Evolutionary conservation across 2,113 vertebrate species (phyloP).

Genomic region (Bubalus kerabau): DNA sequence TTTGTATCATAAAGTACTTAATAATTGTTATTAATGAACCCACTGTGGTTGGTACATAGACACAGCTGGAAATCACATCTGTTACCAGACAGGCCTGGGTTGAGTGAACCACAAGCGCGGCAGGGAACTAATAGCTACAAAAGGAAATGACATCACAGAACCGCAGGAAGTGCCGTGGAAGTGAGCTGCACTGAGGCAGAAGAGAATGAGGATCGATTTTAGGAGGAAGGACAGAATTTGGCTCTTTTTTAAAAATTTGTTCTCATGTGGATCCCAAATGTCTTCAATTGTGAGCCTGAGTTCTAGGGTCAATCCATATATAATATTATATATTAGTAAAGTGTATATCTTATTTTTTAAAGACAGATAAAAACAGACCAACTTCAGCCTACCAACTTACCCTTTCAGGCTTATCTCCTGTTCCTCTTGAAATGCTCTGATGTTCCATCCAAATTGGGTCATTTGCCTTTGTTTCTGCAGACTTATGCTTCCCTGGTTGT

Average conservation of each 20-base stretch:
- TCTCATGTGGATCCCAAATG: background rate
- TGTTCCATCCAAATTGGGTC: background rate
- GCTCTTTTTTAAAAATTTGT: background rate
- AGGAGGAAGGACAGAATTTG: background rate
- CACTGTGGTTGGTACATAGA: constrained; percentile 77
- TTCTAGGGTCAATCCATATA: background rate
- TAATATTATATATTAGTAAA: background rate
- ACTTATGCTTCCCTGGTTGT: background rate
- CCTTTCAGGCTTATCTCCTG: background rate
- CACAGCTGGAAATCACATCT: constrained; percentile 85
- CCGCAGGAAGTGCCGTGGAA: background rate
- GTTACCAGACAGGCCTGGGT: constrained; percentile 60
- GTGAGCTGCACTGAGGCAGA: background rate
- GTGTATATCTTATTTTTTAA: background rate
- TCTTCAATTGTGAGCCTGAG: background rate
- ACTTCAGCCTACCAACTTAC: background rate
- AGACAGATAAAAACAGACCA: background rate
- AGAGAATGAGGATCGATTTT: background rate
- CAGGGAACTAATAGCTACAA: constrained; percentile 40
- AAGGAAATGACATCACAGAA: constrained; percentile 70
- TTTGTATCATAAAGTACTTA: constrained; percentile 84
- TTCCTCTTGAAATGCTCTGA: background rate
- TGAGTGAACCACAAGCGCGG: constrained; percentile 49
- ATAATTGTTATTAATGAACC: constrained; percentile 87
- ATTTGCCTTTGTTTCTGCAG: background rate